Base-by-base conservation (phyloP, 2,113 vertebrate species). In the Entomyzon cyanotis region DNA sequence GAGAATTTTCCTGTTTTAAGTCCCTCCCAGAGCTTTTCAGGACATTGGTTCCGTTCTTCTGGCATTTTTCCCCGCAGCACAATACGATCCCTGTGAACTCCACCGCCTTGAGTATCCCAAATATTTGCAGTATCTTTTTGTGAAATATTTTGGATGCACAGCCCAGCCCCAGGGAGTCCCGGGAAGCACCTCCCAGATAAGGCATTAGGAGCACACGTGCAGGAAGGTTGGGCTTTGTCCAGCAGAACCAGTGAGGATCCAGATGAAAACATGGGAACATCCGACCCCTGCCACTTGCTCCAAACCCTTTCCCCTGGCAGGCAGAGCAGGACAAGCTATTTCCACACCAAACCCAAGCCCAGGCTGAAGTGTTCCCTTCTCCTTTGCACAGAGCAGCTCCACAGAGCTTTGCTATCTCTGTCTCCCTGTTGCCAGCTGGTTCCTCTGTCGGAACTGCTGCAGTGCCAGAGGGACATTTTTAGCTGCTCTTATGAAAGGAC, bases 71-170 rank as follows among this genome's bases (percentile, higher is more conserved):
- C 84, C 37, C 28, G 27, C 33, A 84, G 75, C 90, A 77, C 74
- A 84, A 74, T n/a, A 46, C 0, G 7, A 90, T 77, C 59, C 42
- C 55, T 74, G 50, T 86, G 94, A 97, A 90, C 71, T 94, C 31
- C 75, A 19, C 75, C 58, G 94, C 76, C 75, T 94, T 84, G 64
- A 90, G 63, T 56, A 70, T 93, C 85, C 89, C 85, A 97, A 90
- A 92, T 92, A 96, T 86, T 96, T 93, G 33, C 83, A 92, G 68
- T 92, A 94, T 94, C 94, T 90, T 93, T 90, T 46, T 90, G 50
- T 77, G 90, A 58, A 95, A 83, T 90, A 63, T 58, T 96, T 88
- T 92, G 82, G 67, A 92, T 88, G 83, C 23, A 17, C 63, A 90
- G 25, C 71, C 35, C 9, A 88, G 71, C 88, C 83, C 79, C 88